Conservation (phyloP, 1,140 invertebrate genomes). For the Calephelis nemesis region DNA sequence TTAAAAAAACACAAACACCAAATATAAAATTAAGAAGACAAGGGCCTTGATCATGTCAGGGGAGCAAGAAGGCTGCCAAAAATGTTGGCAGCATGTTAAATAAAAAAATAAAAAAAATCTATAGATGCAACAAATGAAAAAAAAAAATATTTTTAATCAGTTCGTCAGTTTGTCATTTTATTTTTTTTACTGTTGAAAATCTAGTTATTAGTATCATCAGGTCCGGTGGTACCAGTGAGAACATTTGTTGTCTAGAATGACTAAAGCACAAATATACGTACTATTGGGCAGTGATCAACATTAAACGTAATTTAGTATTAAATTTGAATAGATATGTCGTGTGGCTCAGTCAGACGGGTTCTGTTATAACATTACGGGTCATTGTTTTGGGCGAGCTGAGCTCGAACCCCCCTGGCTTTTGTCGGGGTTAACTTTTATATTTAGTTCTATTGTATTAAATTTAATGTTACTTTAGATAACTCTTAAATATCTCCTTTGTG, state of each 20-base stretch:
- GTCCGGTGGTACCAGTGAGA: background rate
- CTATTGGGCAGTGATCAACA: slow-evolving; percentile 79
- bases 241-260: slow-evolving; percentile 70
- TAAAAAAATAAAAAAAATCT: no score
- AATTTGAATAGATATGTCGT: slow-evolving; percentile 67
- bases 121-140: no score
- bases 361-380: slow-evolving; percentile 70
- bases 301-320: slow-evolving; percentile 75
- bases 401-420: slow-evolving; percentile 41
- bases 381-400: slow-evolving; percentile 62
- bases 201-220: background rate
- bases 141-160: no score
- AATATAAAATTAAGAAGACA: no score
- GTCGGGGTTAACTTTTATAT: slow-evolving; percentile 59
- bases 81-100: no score
- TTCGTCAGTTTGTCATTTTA: background rate
- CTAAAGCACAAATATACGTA: slow-evolving; percentile 77
- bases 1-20: no score
- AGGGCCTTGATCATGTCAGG: no score
- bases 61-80: no score
- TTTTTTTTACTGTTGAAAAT: background rate
- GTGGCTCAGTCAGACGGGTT: slow-evolving; percentile 61
- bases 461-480: slow-evolving; percentile 56
- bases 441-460: slow-evolving; percentile 70
- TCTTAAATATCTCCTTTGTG: slow-evolving; percentile 6